These are phyloP conservation scores for Panagrolaimus sp. DNA, from an alignment of 1,140 invertebrate species.

Conservation along the genomic window DNA sequence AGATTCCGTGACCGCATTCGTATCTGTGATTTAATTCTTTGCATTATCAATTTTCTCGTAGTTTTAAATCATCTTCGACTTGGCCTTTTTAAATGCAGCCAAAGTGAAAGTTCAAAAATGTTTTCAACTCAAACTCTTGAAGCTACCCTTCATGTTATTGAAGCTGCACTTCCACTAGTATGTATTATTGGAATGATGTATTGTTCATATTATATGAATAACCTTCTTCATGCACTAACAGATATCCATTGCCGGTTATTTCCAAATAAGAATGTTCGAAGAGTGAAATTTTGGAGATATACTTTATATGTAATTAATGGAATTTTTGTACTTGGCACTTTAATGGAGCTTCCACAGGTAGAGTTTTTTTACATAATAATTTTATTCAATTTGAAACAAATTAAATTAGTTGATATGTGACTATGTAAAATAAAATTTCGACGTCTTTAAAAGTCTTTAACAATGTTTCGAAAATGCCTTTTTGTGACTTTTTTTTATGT, in stretches of 20 bases:
- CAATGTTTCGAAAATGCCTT: no score
- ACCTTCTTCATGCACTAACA: background rate
- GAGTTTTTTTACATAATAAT: no score
- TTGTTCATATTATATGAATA: background rate
- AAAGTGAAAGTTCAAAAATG: background rate
- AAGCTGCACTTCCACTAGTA: background rate
- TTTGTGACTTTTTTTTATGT: no score
- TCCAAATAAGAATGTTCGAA: background rate
- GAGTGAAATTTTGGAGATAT: background rate
- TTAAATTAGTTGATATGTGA: no score
- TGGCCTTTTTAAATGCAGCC: background rate
- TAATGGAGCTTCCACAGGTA: background rate
- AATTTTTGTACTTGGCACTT: background rate
- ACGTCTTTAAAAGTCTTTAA: no score
- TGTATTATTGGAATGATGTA: slow-evolving; percentile 5
- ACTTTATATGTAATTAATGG: background rate
- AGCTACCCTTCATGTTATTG: background rate
- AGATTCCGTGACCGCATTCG: background rate
- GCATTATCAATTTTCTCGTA: background rate
- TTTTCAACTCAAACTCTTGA: background rate
- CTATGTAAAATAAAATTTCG: no score
- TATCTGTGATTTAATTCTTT: background rate
- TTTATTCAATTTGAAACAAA: no score
- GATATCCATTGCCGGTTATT: slow-evolving; percentile 5
- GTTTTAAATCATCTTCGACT: background rate